Evolutionary conservation across 2,113 vertebrate genomes (phyloP).

Genomic region (Tychaedon coryphoeus): DNA sequence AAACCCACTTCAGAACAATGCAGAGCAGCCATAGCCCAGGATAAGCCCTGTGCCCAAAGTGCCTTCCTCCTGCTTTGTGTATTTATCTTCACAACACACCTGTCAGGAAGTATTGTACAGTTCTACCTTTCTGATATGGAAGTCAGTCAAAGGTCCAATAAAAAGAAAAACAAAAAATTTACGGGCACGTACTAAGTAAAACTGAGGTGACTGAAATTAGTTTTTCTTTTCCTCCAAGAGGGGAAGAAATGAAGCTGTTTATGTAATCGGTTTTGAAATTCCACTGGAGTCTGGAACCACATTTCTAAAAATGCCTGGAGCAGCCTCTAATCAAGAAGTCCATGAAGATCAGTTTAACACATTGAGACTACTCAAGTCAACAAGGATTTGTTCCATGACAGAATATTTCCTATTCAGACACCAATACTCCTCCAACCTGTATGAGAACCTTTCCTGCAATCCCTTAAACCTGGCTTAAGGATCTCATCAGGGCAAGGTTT

Average conservation of each 20-base stretch:
- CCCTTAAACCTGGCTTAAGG: too few relatives aligned
- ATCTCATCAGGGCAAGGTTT: not conserved
- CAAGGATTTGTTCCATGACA: not conserved
- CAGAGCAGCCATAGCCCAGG: not conserved
- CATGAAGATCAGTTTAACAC: not conserved
- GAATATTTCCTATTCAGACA: not conserved
- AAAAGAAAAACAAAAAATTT: not conserved
- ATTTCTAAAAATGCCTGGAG: accelerated
- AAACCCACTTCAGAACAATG: not conserved
- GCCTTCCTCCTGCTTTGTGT: not conserved
- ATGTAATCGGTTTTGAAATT: not conserved
- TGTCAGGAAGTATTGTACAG: not conserved
- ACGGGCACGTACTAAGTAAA: not conserved
- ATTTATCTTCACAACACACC: not conserved
- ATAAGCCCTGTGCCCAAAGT: not conserved
- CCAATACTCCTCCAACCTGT: too few relatives aligned
- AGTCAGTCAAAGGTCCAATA: not conserved
- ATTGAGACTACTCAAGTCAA: not conserved
- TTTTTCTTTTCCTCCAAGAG: not conserved
- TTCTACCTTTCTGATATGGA: not conserved
- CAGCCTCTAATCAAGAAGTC: not conserved
- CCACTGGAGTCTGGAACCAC: not conserved
- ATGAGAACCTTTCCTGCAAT: not conserved
- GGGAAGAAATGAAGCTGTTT: not conserved
- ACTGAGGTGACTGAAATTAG: not conserved